Evolutionary conservation across 1,140 invertebrate species (phyloP), one percentile per base, ranked within the genome.

Genomic region (Diorhabda elongata): DNA sequence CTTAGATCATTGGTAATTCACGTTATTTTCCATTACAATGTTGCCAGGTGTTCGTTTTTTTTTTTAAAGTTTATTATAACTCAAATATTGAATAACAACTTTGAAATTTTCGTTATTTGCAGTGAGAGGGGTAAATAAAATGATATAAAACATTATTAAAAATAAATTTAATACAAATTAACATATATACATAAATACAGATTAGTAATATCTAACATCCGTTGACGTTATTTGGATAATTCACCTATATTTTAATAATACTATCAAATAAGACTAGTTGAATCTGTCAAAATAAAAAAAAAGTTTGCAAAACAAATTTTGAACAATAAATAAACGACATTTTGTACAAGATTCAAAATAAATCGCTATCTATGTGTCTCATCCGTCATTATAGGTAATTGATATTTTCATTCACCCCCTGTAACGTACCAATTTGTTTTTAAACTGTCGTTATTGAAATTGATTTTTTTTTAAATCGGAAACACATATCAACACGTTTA

Each of bases 181-280:
- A 60, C 64, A 66, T 66, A 70, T 70, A 70, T 70, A 70, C 65
- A 70, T 67, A 70, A 63, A 62, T 70, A 70, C 65, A 66, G 58
- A 58, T 65, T 11, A 47, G 11, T 44, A 9, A 62, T 3, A 58
- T 44, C 9, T 11, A 65, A 41, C 44, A 57, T 60, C 5, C 43
- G 61, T 66, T 3, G 60, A 62, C 52, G 62, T 59, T 9, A 45
- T 44, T 67, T 42, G 65, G 45, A 42, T 43, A 44, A 7, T 42
- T 41, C 6, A 47, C 64, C 26, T 60, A 59, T 44, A 67, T 8
- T 59, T 44, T 70, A 70, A 61, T 70, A 70, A 70, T 70, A 70
- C 69, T 70, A 70, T 65, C 9, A 42, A 11, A 64, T 61, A 61
- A 70, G 69, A 66, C 65, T 70, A 66, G 65, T 66, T 52, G 42